A percentile compares a stretch with the other conserved stretches of the same genome.
These are phyloP conservation scores for Dolichotis patagonum DNA, from an alignment of 2,113 vertebrate genomes.

Conservation along the genomic window DNA sequence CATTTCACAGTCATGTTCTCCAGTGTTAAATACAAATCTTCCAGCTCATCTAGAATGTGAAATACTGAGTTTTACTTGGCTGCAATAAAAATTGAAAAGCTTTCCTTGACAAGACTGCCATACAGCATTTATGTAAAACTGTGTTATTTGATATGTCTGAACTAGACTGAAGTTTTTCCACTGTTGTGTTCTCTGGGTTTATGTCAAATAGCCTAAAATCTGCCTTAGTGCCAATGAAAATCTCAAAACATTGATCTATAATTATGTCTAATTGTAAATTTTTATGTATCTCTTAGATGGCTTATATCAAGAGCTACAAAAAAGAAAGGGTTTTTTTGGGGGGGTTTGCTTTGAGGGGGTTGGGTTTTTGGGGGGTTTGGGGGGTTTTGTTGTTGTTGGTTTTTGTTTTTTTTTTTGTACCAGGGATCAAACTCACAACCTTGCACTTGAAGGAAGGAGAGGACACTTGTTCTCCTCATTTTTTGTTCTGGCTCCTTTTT, in stretches of 20 bases:
- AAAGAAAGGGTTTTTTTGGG: too few species aligned
- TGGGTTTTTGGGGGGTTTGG: too few species aligned
- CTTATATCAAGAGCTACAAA: background rate
- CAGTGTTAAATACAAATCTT: background rate
- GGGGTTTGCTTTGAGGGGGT: too few species aligned
- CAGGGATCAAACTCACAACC: too few species aligned
- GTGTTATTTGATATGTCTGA: background rate
- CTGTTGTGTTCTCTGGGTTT: background rate
- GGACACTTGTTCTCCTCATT: too few species aligned
- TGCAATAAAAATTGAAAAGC: background rate
- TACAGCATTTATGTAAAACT: background rate
- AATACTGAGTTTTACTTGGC: background rate
- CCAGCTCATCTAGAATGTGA: background rate
- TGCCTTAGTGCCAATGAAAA: background rate
- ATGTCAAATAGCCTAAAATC: background rate
- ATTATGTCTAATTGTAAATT: slow-evolving; percentile 19
- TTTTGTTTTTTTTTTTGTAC: too few species aligned
- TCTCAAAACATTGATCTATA: slow-evolving; percentile 55
- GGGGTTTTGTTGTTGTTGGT: too few species aligned
- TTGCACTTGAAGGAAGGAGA: too few species aligned
- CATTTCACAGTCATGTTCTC: background rate
- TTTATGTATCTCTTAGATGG: background rate
- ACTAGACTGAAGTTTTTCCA: background rate
- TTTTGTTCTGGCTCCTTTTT: too few species aligned
- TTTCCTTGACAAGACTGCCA: background rate